Evolutionary conservation across 2,888 invertebrate species (phyloP).

Genomic region (Eupithecia tripunctaria): DNA sequence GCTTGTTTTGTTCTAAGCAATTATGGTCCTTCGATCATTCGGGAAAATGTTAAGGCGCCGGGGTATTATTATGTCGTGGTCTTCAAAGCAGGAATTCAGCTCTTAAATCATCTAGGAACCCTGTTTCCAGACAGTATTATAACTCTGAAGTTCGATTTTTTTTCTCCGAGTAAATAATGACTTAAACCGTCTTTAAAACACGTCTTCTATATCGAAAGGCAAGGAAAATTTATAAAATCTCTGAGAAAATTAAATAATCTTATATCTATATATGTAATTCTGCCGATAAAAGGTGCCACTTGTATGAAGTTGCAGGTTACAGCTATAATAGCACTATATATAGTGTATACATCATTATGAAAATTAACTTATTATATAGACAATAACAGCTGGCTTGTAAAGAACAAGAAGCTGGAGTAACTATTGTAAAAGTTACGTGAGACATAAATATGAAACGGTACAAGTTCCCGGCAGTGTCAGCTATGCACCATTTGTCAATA

Average conservation of each 20-base stretch:
- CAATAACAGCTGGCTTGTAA: not conserved
- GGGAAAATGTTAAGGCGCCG: slow-evolving; percentile 62
- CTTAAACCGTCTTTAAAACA: not conserved
- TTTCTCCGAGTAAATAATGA: not conserved
- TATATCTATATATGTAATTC: not conserved
- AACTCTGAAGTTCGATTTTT: not conserved
- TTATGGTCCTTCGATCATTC: slow-evolving; percentile 76
- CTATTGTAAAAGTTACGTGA: slow-evolving; percentile 11
- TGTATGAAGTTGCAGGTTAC: not conserved
- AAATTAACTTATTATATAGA: not conserved
- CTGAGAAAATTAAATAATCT: not conserved
- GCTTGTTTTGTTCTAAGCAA: slow-evolving; percentile 66
- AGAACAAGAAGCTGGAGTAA: slow-evolving; percentile 3
- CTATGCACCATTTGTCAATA: slow-evolving; percentile 66
- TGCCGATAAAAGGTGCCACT: not conserved
- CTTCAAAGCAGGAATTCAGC: slow-evolving; percentile 20
- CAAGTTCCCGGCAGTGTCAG: slow-evolving; percentile 29
- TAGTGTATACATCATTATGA: not conserved
- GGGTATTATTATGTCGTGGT: slow-evolving; percentile 35
- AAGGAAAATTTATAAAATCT: not conserved
- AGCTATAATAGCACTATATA: not conserved
- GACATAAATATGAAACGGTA: slow-evolving; percentile 26
- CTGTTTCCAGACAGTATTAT: slow-evolving; percentile 11
- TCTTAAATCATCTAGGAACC: slow-evolving; percentile 33
- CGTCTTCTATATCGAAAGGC: not conserved